Evolutionary conservation across 2,113 vertebrate species (phyloP).

Genomic region (Albula goreensis): DNA sequence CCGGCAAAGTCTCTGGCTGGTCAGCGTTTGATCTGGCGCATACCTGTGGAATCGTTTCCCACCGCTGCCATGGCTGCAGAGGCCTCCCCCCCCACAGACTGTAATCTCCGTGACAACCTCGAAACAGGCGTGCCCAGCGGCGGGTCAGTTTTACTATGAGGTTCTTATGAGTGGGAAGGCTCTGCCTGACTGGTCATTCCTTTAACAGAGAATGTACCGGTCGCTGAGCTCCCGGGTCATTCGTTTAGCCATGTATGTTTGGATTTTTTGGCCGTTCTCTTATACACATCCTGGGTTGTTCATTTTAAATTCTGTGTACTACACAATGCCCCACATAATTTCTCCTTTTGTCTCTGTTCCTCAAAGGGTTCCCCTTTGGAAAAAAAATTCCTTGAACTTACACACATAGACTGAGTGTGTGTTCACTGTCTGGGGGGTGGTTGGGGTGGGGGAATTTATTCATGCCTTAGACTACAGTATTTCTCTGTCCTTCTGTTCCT

Average conservation of each 20-base stretch:
- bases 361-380: conserved; percentile 82
- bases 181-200: background rate
- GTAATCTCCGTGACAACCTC: conserved; percentile 3
- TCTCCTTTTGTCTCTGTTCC: conserved; percentile 69
- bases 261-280: background rate
- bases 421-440: conserved; percentile 29
- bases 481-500: background rate
- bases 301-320: background rate
- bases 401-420: conserved; percentile 17
- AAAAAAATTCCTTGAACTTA: conserved; percentile 86
- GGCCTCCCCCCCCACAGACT: background rate
- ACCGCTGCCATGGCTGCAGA: background rate
- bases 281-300: background rate
- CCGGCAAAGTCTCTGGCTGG: background rate
- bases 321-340: conserved; percentile 15
- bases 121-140: background rate
- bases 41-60: background rate
- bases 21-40: background rate
- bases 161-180: background rate
- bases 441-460: conserved; percentile 16
- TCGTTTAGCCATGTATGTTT: background rate
- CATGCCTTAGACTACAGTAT: background rate
- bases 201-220: background rate
- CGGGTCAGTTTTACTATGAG: background rate
- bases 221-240: background rate